Percentiles rank a stretch among this genome's conserved stretches.
Conservation (phyloP, 2,888 invertebrate genomes). For the Seladonia tumulorum region DNA sequence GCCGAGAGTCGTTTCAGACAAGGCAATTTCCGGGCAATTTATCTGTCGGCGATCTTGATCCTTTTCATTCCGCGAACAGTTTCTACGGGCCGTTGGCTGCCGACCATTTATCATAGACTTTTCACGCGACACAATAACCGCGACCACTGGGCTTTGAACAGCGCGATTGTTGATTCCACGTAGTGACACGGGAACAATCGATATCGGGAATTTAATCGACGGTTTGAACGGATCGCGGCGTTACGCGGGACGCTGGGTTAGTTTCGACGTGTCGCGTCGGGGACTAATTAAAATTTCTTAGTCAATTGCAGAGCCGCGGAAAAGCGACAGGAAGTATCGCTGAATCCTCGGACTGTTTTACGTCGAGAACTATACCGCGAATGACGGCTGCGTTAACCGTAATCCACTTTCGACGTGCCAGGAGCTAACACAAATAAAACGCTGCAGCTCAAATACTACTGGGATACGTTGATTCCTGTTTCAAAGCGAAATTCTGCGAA, state of each 20-base stretch:
- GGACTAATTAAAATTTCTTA: slow-evolving; percentile 27
- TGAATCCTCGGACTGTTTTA: background rate
- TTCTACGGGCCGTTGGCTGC: background rate
- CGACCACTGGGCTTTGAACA: too few relatives aligned
- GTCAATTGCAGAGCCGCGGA: background rate
- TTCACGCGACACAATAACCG: background rate
- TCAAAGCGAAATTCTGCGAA: background rate
- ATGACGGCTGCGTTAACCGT: background rate
- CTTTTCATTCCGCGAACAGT: slow-evolving; percentile 3
- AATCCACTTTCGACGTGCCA: background rate
- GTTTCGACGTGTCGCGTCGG: background rate
- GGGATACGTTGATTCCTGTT: background rate
- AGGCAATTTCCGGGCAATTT: slow-evolving; percentile 2
- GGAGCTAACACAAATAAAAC: background rate
- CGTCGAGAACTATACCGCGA: background rate
- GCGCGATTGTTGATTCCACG: background rate
- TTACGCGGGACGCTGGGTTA: background rate
- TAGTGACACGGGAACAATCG: background rate
- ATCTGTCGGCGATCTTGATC: background rate
- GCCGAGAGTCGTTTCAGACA: slow-evolving; percentile 12
- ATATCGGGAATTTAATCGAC: background rate
- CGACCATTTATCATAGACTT: background rate
- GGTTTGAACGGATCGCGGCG: background rate
- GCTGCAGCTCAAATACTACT: background rate
- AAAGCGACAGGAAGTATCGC: background rate